Base-by-base conservation (phyloP, 2,113 vertebrate genomes). In the Apodemus sylvaticus region DNA sequence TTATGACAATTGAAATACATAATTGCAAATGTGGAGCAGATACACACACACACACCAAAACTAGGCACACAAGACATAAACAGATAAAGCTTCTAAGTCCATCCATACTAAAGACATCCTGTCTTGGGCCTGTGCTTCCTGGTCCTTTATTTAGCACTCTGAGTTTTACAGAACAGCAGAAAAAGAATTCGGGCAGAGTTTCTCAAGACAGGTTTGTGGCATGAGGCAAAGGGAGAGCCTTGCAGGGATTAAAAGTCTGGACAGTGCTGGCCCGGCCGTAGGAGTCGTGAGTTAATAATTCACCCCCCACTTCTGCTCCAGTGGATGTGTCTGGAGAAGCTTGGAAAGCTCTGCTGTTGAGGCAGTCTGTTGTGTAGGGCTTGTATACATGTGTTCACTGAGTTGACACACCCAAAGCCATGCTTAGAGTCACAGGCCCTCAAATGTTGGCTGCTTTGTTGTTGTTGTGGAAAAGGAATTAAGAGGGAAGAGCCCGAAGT, bases 191-290 rank as follows among this genome's bases (percentile, higher is more conserved):
- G 22, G 39, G 31, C 76, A 94, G 74, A 19, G 85, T 94, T 64
- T 89, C 87, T 82, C 51, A 91, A 90, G 90, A 92, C 31, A 36
- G 11, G 24, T 45, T 89, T 71, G 82, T 76, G 77, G 53, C 68
- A 31, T n/a, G 73, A 34, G 48, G 26, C 77, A 24, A 66, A 60
- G 29, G 19, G 36, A 91, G 55, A 87, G 48, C 39, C 48, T 86
- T 36, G 4, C n/a, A 48, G 39, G 31, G 87, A n/a, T n/a, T 39
- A 58, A 78, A 19, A 86, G 71, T 86, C 83, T 31, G 78, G 82
- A 68, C 74, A 77, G 22, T n/a, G 19, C 3, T n/a, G 29, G 20
- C 60, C 34, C 86, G n/a, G n/a, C n/a, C n/a, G n/a, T n/a, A n/a
- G n/a, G n/a, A n/a, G n/a, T n/a, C n/a, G n/a, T n/a, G n/a, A 45